phyloP scores from a whole-genome alignment of 2,113 vertebrate genomes.

The Serranochromis macrocephalus region DNA sequence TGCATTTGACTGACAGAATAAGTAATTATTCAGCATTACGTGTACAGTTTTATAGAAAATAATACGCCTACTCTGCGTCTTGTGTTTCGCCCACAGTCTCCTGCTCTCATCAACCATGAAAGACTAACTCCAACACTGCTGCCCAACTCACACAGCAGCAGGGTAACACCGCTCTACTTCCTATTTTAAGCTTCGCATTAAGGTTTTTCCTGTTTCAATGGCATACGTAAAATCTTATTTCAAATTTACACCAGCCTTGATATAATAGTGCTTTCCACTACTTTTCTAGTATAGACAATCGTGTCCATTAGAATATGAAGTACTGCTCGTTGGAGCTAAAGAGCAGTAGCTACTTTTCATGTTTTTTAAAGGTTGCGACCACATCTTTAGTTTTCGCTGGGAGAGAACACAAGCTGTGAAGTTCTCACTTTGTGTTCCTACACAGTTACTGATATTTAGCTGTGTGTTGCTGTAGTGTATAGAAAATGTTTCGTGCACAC shows the following conservation, averaged over 20 bases:
- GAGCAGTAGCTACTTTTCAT: not conserved
- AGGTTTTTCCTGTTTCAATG: not conserved
- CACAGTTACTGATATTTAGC: not conserved
- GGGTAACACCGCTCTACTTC: slow-evolving; percentile 41
- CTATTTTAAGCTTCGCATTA: not conserved
- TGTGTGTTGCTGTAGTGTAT: not conserved
- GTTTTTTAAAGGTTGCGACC: not conserved
- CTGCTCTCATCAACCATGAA: slow-evolving; percentile 32
- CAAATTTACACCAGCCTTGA: not conserved
- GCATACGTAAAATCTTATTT: not conserved
- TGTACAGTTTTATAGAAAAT: not conserved
- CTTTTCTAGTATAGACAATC: not conserved
- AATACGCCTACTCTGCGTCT: not conserved
- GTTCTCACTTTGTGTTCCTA: not conserved
- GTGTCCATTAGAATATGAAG: not conserved
- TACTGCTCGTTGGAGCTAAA: not conserved
- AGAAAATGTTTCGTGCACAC: not conserved
- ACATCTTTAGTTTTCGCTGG: not conserved
- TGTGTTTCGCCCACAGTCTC: slow-evolving; percentile 43
- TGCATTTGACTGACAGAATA: not conserved
- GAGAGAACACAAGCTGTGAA: not conserved
- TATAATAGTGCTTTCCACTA: not conserved
- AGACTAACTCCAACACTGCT: slow-evolving; percentile 15
- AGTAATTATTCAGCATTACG: not conserved
- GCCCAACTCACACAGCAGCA: slow-evolving; percentile 36